These are phyloP conservation scores for Octomys mimax DNA, from an alignment of 2,797 vertebrate genomes.

Conservation along the genomic window DNA sequence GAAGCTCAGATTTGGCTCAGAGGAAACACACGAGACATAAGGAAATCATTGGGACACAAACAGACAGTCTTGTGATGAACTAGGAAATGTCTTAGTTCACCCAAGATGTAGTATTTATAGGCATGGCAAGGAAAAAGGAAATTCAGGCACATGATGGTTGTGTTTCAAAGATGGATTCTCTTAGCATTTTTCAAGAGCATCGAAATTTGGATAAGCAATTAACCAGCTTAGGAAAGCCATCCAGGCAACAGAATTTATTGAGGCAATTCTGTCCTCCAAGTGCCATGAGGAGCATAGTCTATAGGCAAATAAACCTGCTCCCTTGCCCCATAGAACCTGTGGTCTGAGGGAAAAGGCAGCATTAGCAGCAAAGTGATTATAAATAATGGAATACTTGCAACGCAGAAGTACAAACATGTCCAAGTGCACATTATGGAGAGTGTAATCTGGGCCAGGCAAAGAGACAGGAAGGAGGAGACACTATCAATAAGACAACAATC, in stretches of 20 bases:
- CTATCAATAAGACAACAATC: rapidly evolving
- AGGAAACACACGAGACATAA: slow-evolving; percentile 69
- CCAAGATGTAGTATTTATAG: slow-evolving; percentile 35
- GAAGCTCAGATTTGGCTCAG: slow-evolving; percentile 58
- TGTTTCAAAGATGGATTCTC: slow-evolving; percentile 1
- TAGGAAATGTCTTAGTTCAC: slow-evolving; percentile 57
- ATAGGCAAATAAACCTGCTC: background rate
- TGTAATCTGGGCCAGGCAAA: background rate
- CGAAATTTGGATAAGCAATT: slow-evolving; percentile 6
- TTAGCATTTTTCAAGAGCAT: background rate
- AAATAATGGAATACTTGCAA: background rate
- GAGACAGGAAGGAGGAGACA: background rate
- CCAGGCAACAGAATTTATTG: slow-evolving; percentile 45
- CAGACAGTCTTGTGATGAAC: slow-evolving; percentile 68
- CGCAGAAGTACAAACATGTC: background rate
- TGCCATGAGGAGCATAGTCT: background rate
- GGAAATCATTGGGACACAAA: slow-evolving; percentile 83
- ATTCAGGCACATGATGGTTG: background rate
- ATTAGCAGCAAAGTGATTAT: background rate
- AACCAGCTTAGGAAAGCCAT: slow-evolving; percentile 7
- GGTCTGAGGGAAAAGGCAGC: background rate
- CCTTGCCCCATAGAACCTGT: background rate
- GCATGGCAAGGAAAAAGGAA: background rate
- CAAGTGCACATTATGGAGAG: background rate
- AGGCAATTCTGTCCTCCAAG: background rate